These are phyloP conservation scores for Drosophila pseudotalamancana DNA, from an alignment of 2,888 invertebrate genomes.

Conservation along the genomic window DNA sequence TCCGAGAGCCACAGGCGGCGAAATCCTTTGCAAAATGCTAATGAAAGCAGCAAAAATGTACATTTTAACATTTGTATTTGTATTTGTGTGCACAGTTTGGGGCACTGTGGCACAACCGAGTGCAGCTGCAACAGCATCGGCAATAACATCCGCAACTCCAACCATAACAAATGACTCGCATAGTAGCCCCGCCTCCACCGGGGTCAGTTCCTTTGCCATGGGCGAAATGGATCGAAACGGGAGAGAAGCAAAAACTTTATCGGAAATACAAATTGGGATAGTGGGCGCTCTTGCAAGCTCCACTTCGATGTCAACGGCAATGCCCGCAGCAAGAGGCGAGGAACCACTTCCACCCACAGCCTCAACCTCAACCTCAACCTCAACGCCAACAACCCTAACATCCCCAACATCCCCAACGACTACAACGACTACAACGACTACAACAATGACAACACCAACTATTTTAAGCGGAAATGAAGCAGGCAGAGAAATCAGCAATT, in stretches of 20 bases:
- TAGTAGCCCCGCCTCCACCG: constrained; percentile 35
- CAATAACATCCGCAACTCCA: constrained; percentile 25
- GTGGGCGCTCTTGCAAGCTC: constrained; percentile 15
- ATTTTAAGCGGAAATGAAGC: constrained; percentile 49
- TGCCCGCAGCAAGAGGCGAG: constrained; percentile 70
- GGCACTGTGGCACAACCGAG: constrained; percentile 29
- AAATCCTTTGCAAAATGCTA: constrained; percentile 64
- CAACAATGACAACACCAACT: constrained; percentile 14
- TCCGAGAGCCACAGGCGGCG: constrained; percentile 9
- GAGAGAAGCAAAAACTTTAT: constrained; percentile 43
- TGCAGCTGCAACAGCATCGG: constrained; percentile 30
- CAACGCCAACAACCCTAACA: constrained; percentile 13
- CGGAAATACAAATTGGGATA: constrained; percentile 50
- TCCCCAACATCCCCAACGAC: not conserved
- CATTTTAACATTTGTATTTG: constrained; percentile 73
- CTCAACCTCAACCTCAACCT: no score
- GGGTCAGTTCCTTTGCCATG: constrained; percentile 24
- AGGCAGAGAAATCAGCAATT: constrained; percentile 38
- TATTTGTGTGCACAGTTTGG: constrained; percentile 62
- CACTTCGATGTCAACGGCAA: constrained; percentile 67
- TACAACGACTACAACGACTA: constrained; percentile 5
- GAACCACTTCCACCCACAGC: no score
- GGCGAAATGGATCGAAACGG: constrained; percentile 33
- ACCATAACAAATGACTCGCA: constrained; percentile 62
- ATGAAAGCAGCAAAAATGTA: constrained; percentile 61